Base-by-base conservation (phyloP, 2,888 invertebrate species). In the Chironomus riparius region DNA sequence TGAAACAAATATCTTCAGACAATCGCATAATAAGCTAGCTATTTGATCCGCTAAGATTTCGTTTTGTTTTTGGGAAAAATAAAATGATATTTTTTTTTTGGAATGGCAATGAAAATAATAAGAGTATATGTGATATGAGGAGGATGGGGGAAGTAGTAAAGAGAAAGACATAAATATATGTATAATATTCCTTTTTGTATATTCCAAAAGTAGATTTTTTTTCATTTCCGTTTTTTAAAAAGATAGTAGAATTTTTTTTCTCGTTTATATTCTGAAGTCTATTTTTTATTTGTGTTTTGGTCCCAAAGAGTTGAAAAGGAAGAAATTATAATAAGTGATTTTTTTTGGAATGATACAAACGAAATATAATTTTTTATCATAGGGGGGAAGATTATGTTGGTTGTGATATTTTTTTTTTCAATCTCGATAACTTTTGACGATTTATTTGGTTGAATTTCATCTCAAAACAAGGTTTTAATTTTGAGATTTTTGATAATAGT, bases 271-370 rank as follows among this genome's bases (percentile, higher is more conserved):
- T 28, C 38, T n/a, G 47, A 68, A 68, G 68, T 68, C 68, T 28
- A 68, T 68, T 68, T n/a, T 68, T 28, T 38, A 68, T 68, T 68
- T 65, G 10, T 65, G 21, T 65, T 65, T 38, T 68, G 68, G 68
- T 68, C 68, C 68, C 68, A 47, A 68, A 68, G 38, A 56, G 56
- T 56, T 15, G 56, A 56, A 56, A 56, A 56, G n/a, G 15, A 15
- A 18, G 6, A 56, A 50, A 50, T 50, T n/a, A 56, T 2, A 56
- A 56, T 2, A 56, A 15, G 18, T 56, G 56, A 15, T 56, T 18
- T 18, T 56, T 38, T 38, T 38, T 28, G 38, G 7, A 38, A 38
- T 18, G 18, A 56, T 56, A 18, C 56, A 56, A 56, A 56, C 18
- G 18, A 56, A 56, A 15, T 18, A 15, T 56, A 7, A 6, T 6